Base-by-base conservation (phyloP, 2,888 invertebrate species). In the Scaptomyza reducta region DNA sequence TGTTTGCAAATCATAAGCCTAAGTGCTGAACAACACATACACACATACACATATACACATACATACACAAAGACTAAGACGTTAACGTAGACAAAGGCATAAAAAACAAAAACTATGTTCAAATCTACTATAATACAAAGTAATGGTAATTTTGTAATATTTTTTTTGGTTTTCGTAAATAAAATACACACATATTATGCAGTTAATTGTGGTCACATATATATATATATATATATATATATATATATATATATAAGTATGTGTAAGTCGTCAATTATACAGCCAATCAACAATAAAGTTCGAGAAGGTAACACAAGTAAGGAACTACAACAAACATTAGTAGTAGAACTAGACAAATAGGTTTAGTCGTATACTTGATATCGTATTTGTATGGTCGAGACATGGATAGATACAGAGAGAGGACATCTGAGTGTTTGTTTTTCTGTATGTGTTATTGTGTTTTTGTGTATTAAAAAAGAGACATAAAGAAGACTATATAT, bases 261-360 rank as follows among this genome's bases (percentile, higher is more conserved):
- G 35, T 35, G 35, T 67, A 53, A 67, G 53, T 55, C 66, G 9
- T 40, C 61, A 76, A 65, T 65, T 49, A 29, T 33, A 59, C 58
- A 70, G 69, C 74, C 74, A 75, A 75, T 75, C 61, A 63, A 57
- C 57, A 62, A 29, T 51, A 33, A 45, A 18, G 9, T 9, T 40
- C 1, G 35, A 45, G 31, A 50, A 50, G 41, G 29, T 65, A 56
- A 71, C 46, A 55, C 40, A 70, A 63, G 56, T 2, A 35, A 41
- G 27, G 29, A 51, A 56, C 40, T 58, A 53, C 76, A 59, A 45
- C 76, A 54, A 64, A 44, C 31, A 61, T 42, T 35, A 55, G 44
- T 45, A 40, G 40, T 40, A 22, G 44, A 63, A 54, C 67, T 59
- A 58, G 45, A 57, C 53, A 75, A 66, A 66, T 50, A 59, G 56